Evolutionary conservation across 2,888 invertebrate species (phyloP), one percentile per base, ranked within the genome.

Genomic region (Nomada ferruginata): DNA sequence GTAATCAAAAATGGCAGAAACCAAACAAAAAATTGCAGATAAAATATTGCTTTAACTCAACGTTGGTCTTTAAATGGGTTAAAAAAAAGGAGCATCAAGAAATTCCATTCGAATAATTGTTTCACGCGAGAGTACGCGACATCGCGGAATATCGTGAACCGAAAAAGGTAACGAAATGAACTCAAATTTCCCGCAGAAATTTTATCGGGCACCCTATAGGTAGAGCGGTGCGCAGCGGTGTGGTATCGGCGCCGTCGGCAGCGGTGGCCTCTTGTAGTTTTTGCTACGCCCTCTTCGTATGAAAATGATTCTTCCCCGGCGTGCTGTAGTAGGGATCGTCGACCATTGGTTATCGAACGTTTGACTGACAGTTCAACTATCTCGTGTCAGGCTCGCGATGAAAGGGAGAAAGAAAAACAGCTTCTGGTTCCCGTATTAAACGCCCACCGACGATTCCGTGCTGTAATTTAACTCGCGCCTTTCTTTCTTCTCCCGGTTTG

Each of bases 241-340:
- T 20, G 20, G 79, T 71, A 79, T 83, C 83, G 83, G 78, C 83
- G 82, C 76, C 76, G 82, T 72, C 71, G 74, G 82, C 79, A 80
- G 73, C 82, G 83, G 82, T 82, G 81, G 81, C 79, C 87, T 82
- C 79, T 75, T 82, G 84, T 88, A 87, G 83, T 89, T 89, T 89
- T 89, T 88, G 89, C 86, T 88, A 88, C 88, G 89, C 87, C 87
- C 88, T 89, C 87, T 87, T 89, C 82, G 82, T 81, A 85, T 84
- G 84, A 88, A 85, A 89, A 88, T 88, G 82, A 89, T 89, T 86
- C 87, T 88, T 87, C 82, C 84, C 80, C 72, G 82, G 84, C 79
- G 72, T 73, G 72, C 42, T 52, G 81, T 70, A 65, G 83, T 71
- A 84, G 84, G 84, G 83, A 78, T 83, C 80, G 79, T 80, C 78